phyloP scores from a whole-genome alignment of 2,888 invertebrate genomes.

The Scaptomyza reducta region DNA sequence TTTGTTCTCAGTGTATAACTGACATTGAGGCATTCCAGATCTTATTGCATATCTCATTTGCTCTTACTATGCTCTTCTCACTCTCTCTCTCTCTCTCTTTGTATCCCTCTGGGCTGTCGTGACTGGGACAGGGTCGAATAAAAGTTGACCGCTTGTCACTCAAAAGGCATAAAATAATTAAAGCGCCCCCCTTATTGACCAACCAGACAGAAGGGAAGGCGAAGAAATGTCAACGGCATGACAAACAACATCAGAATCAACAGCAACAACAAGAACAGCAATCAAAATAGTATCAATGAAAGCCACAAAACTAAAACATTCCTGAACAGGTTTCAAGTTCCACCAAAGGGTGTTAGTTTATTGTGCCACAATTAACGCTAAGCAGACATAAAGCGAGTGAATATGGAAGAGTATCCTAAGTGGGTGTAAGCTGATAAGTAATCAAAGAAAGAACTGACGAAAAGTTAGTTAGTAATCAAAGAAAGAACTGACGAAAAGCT shows the following conservation, averaged over 20 bases:
- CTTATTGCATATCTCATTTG: slow-evolving; percentile 5
- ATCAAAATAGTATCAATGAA: slow-evolving; percentile 45
- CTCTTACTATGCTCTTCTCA: background rate
- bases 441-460: too few species aligned
- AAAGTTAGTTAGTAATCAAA: too few species aligned
- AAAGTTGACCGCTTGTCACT: slow-evolving; percentile 45
- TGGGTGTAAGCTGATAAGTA: background rate
- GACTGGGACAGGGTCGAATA: slow-evolving; percentile 29
- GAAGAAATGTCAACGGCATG: slow-evolving; percentile 69
- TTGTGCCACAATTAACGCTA: slow-evolving; percentile 51
- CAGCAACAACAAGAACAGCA: slow-evolving; percentile 1
- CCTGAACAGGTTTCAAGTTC: slow-evolving; percentile 34
- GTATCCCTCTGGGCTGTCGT: slow-evolving; percentile 40
- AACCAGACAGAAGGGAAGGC: slow-evolving; percentile 33
- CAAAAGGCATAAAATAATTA: slow-evolving; percentile 71
- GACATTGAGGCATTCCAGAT: slow-evolving; percentile 10
- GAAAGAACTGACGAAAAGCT: background rate
- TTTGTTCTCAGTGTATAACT: background rate
- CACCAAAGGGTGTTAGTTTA: slow-evolving; percentile 40
- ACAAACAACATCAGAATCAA: slow-evolving; percentile 70
- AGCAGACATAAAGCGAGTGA: slow-evolving; percentile 18
- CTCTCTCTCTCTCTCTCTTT: background rate
- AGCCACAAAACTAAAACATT: slow-evolving; percentile 32
- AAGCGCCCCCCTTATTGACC: slow-evolving; percentile 43
- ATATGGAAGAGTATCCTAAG: background rate